Evolutionary conservation across 2,888 invertebrate genomes (phyloP).

Genomic region (Orchesella flavescens): DNA sequence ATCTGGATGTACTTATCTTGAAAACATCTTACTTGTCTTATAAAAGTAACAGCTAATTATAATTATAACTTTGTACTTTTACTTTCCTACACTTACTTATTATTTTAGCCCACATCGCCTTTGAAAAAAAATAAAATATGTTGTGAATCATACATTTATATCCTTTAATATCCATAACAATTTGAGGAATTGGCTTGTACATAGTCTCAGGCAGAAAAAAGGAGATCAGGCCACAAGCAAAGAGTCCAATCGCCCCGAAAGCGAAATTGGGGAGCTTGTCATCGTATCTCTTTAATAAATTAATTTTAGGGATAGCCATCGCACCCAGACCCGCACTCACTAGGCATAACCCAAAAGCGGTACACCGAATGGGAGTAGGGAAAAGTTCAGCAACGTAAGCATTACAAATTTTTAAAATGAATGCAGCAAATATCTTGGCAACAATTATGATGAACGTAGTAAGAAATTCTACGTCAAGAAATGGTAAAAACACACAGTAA

Average conservation of each 20-base stretch:
- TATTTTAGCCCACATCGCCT: no score
- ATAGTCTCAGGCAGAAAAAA: conserved; percentile 49
- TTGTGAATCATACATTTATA: no score
- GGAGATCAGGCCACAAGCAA: neutral
- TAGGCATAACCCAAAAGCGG: conserved; percentile 69
- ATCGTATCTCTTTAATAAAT: conserved; percentile 28
- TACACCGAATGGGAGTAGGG: conserved; percentile 75
- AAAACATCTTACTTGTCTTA: no score
- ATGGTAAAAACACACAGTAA: neutral
- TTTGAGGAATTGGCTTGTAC: conserved; percentile 41
- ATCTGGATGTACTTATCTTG: no score
- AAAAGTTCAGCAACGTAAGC: conserved; percentile 76
- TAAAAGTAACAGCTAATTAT: no score
- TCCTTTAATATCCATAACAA: conserved; percentile 50
- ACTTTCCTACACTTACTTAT: no score
- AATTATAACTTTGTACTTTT: no score
- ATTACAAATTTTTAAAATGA: conserved; percentile 75
- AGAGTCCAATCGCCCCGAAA: conserved; percentile 14
- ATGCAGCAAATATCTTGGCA: conserved; percentile 72
- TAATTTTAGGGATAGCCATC: conserved; percentile 62
- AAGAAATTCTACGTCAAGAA: conserved; percentile 4
- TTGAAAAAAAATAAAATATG: no score
- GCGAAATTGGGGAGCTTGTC: neutral
- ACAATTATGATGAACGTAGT: conserved; percentile 29
- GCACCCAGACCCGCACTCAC: conserved; percentile 69